Evolutionary conservation across 2,888 invertebrate genomes (phyloP), one percentile per base, ranked within the genome.

Genomic region (Zeuzera pyrina): DNA sequence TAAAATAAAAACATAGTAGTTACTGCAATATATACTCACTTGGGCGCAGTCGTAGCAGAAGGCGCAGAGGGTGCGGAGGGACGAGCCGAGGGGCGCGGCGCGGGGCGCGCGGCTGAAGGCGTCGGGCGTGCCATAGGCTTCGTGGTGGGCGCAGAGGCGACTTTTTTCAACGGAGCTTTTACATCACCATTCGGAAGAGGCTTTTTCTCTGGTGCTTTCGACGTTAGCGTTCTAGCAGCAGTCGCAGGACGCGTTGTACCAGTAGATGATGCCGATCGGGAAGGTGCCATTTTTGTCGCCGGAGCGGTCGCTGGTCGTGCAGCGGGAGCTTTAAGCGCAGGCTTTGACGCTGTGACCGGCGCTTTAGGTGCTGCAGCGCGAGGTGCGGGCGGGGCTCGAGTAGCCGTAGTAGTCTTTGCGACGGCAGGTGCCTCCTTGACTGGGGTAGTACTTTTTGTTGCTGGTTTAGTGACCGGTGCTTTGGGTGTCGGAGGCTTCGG

Each of bases 171-270:
- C 2, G 48, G 36, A 4, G 62, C 57, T 51, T 86, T 86, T 1
- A 63, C 70, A 30, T 88, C 88, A 7, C 87, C 88, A 48, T 87
- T 88, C 2, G 81, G 52, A 5, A 85, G 56, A 0, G 87, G 76
- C 52, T 87, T 87, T 52, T 78, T 86, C 14, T 86, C 86, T 0
- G 57, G 45, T 4, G 56, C 51, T 31, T 58, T 58, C 13, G 53
- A 48, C n/a, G n/a, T n/a, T n/a, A n/a, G n/a, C n/a, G n/a, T n/a
- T n/a, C n/a, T 7, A 34, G 33, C 10, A 35, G 38, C 41, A 55
- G 35, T 49, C 43, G 12, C 42, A 40, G 41, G n/a, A 43, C 38
- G 15, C 39, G 37, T 11, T 27, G 43, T 19, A 13, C 36, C 19
- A 29, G 34, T 3, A 36, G 30, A 7, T 13, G 34, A 10, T 3